Evolutionary conservation across 1,140 invertebrate genomes (phyloP).

Genomic region (Dendrolimus punctatus): DNA sequence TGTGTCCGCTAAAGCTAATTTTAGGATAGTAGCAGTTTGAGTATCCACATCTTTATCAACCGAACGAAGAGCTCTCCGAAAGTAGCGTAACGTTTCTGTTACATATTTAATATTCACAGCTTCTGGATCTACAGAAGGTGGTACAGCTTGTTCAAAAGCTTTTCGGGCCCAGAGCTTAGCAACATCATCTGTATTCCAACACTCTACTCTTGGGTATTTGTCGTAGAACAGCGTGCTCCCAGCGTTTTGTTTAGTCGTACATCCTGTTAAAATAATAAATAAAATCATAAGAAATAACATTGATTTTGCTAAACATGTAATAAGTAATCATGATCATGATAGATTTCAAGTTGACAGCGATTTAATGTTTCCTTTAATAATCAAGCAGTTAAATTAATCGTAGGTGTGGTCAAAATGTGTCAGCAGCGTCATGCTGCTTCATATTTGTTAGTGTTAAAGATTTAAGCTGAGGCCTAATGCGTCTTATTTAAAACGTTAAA

Average conservation of each 20-base stretch:
- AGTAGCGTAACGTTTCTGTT: conserved; percentile 67
- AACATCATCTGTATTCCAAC: conserved; percentile 65
- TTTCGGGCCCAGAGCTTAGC: conserved; percentile 59
- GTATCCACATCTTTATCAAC: conserved; percentile 55
- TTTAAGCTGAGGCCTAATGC: too few relatives aligned
- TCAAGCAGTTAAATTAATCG: too few relatives aligned
- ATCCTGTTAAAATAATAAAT: conserved; percentile 30
- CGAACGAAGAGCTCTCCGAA: conserved; percentile 62
- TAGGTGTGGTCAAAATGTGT: too few relatives aligned
- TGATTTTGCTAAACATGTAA: conserved; percentile 10
- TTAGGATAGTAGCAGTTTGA: conserved; percentile 61
- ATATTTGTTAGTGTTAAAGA: too few relatives aligned
- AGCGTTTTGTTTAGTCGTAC: conserved; percentile 24
- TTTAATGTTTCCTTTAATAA: too few relatives aligned
- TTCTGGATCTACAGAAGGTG: conserved; percentile 35
- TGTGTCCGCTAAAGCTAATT: conserved; percentile 71
- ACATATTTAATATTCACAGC: conserved; percentile 58
- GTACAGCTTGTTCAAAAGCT: conserved; percentile 59
- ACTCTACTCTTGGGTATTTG: conserved; percentile 28
- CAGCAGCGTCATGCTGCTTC: too few relatives aligned
- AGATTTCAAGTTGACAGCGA: too few relatives aligned
- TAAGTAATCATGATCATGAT: too few relatives aligned
- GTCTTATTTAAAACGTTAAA: too few relatives aligned
- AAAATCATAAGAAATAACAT: conserved; percentile 45
- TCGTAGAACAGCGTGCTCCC: conserved; percentile 61